These are phyloP conservation scores for Trachelus troglodyta DNA, from an alignment of 2,888 invertebrate species.

Conservation along the genomic window DNA sequence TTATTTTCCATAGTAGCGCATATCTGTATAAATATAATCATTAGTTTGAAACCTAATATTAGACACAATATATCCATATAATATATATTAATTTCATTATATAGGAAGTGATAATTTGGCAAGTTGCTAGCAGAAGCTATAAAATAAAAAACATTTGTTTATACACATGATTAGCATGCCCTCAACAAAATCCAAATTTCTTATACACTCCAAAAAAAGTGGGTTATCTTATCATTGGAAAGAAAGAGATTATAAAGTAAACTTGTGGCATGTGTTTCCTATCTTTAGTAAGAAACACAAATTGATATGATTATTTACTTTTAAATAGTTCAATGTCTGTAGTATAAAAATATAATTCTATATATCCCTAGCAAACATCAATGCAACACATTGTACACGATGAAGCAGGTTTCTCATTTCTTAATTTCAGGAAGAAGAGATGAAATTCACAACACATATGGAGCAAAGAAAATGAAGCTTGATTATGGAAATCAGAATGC, in stretches of 20 bases:
- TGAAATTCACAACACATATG: constrained; percentile 54
- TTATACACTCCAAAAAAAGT: not conserved
- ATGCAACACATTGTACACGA: not conserved
- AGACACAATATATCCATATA: not conserved
- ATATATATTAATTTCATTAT: not conserved
- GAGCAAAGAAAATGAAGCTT: constrained; percentile 57
- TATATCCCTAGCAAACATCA: not conserved
- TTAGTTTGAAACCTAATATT: not conserved
- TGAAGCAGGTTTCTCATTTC: not conserved
- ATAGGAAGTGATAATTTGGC: not conserved
- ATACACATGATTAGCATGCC: not conserved
- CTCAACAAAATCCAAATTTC: not conserved
- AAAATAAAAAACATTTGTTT: not conserved
- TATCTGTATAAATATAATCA: not conserved
- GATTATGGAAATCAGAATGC: constrained; percentile 62
- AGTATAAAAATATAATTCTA: not conserved
- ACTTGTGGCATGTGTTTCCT: not conserved
- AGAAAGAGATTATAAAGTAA: not conserved
- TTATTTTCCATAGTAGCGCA: not conserved
- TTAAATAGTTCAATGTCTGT: not conserved
- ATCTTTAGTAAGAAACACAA: not conserved
- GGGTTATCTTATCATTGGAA: not conserved
- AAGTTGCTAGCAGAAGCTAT: not conserved
- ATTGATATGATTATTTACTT: not conserved
- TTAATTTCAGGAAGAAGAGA: constrained; percentile 55